Evolutionary conservation across 2,888 invertebrate genomes (phyloP).

Genomic region (Chymomyza caudatula): DNA sequence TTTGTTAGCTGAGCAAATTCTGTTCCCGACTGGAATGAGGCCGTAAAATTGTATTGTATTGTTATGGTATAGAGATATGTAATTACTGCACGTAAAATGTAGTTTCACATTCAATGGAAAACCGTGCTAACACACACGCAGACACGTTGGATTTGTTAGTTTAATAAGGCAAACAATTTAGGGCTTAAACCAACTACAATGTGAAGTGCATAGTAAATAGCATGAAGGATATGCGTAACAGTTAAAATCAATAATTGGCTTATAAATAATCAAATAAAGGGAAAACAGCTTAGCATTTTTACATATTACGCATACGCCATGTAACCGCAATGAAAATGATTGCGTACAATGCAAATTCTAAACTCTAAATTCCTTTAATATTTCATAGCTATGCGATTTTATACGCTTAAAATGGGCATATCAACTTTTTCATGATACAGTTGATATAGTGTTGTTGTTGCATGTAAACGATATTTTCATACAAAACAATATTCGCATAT

Average conservation of each 20-base stretch:
- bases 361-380: not conserved
- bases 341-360: slow-evolving; percentile 28
- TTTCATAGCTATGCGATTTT: not conserved
- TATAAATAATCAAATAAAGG: not conserved
- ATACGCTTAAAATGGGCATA: not conserved
- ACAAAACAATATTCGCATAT: no score
- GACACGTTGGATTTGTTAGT: not conserved
- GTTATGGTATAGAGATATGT: not conserved
- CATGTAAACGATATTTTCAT: no score
- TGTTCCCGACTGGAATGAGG: slow-evolving; percentile 24
- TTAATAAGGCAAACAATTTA: not conserved
- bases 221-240: not conserved
- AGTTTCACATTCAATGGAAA: not conserved
- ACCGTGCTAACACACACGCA: not conserved
- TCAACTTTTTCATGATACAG: not conserved
- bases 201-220: not conserved
- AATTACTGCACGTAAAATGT: not conserved
- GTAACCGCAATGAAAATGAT: slow-evolving; percentile 26
- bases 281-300: not conserved
- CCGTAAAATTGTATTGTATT: not conserved
- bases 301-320: slow-evolving; percentile 27
- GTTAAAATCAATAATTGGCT: slow-evolving; percentile 20
- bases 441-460: not conserved
- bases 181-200: not conserved
- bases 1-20: slow-evolving; percentile 41